Evolutionary conservation across 37 sponge, comb jelly and placozoan species (phyloP), one percentile per base, ranked within the genome.

Genomic region (Aplysina aerophoba): DNA sequence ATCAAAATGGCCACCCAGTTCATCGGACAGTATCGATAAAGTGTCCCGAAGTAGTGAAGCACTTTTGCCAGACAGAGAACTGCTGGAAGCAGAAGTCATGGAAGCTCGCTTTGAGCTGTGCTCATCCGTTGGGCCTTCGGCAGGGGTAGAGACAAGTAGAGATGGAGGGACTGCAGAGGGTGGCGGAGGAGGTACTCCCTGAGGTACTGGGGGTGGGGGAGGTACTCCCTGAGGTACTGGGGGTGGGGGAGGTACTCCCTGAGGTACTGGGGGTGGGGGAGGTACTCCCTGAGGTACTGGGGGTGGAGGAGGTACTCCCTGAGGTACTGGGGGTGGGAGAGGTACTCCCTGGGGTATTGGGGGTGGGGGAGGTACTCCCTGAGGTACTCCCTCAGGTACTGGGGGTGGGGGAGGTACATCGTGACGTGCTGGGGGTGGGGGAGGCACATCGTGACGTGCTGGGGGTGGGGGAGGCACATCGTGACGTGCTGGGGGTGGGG

Each of bases 171-270:
- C 8, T 24, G 68, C 68, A 8, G 83, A 68, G 30, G 83, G 68
- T 39, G 83, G 83, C 0, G 81, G 81, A 34, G 81, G 81, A 34
- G 81, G 81, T 60, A 14, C 60, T 81, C 33, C 81, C 24, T 24
- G 65, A 36, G 56, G 20, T 53, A 25, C 60, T 16, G 36, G 20
- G 3, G 60, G 59, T 3, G 81, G 81, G 33, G 59, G 81, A 58
- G 73, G 73, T 73, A 12, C 73, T 73, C 4, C 35, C 37, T 34
- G 28, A 35, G 79, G 56, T 50, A 36, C 36, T 36, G 53, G 40
- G 13, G 67, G 20, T 62, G 53, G 35, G 44, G 67, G 39, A 62
- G 72, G 25, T 21, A 21, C 38, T 25, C 39, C 74, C 16, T 44
- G 50, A 44, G 78, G 64, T 62, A 62, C 28, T 34, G 86, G 79